Conservation (phyloP, 2,797 vertebrate genomes). For the Hyperoplus immaculatus region DNA sequence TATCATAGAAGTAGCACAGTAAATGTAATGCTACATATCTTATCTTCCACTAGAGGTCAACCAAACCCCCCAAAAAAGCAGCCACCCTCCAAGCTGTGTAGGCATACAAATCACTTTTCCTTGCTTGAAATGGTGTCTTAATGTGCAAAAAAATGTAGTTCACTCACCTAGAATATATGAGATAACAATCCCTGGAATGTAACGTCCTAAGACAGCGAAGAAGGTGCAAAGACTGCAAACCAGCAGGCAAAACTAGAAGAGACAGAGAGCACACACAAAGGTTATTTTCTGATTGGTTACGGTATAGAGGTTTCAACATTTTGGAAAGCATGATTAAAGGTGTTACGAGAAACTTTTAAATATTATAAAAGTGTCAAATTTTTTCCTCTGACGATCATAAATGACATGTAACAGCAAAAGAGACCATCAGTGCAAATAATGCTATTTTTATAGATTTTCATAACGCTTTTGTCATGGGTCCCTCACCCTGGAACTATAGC, state of each 20-base stretch:
- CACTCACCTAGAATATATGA: conserved; percentile 93
- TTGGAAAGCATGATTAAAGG: background rate
- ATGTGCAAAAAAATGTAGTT: background rate
- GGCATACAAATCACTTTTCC: background rate
- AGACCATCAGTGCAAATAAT: no score
- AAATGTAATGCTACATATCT: background rate
- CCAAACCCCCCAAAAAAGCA: background rate
- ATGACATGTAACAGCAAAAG: no score
- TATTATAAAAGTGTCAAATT: no score
- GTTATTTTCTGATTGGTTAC: background rate
- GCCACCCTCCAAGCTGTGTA: background rate
- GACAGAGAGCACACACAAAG: conserved; percentile 10
- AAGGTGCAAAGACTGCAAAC: conserved; percentile 98
- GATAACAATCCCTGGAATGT: conserved; percentile 96
- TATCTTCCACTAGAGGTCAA: background rate
- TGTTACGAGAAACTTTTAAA: no score
- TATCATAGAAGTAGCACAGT: background rate
- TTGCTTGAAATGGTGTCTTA: background rate
- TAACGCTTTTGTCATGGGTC: no score
- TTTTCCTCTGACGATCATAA: no score
- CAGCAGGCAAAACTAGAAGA: conserved; percentile 94
- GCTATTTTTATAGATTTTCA: no score
- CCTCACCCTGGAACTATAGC: no score
- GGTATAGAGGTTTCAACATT: background rate
- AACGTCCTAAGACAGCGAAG: conserved; percentile 95